These are phyloP conservation scores for Phenganax subtilis DNA, from an alignment of 92 coral and sea anemone species.

Conservation along the genomic window DNA sequence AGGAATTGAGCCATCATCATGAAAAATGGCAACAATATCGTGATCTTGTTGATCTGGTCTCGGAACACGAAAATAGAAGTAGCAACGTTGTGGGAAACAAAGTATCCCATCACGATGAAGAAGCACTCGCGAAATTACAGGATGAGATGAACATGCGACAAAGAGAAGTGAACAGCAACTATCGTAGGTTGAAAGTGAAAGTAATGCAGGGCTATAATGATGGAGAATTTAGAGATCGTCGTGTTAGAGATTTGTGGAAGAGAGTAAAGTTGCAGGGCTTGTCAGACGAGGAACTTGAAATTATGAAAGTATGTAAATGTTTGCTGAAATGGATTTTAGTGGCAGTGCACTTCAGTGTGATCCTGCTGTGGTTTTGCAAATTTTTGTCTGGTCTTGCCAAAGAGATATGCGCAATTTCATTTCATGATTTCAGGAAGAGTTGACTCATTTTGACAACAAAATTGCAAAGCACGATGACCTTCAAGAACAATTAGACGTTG, in stretches of 20 bases:
- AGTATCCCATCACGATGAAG: constrained; percentile 41
- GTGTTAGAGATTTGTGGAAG: constrained; percentile 83
- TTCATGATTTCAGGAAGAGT: constrained; percentile 59
- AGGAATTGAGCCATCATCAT: constrained; percentile 79
- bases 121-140: constrained; percentile 52
- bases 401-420: background rate
- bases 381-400: background rate
- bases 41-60: constrained; percentile 46
- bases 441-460: constrained; percentile 85
- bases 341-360: background rate
- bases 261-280: constrained; percentile 58
- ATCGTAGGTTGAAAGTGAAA: constrained; percentile 56
- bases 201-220: constrained; percentile 49
- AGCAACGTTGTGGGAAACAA: constrained; percentile 62
- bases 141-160: constrained; percentile 56
- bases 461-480: constrained; percentile 76
- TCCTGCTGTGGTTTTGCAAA: background rate
- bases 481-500: constrained; percentile 60
- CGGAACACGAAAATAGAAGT: constrained; percentile 62
- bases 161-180: constrained; percentile 48
- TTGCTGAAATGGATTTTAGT: background rate
- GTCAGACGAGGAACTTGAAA: constrained; percentile 58
- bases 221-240: constrained; percentile 57
- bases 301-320: constrained; percentile 61
- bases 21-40: constrained; percentile 68